phyloP scores from a whole-genome alignment of 2,113 vertebrate species.

The Megatriorchis doriae region DNA sequence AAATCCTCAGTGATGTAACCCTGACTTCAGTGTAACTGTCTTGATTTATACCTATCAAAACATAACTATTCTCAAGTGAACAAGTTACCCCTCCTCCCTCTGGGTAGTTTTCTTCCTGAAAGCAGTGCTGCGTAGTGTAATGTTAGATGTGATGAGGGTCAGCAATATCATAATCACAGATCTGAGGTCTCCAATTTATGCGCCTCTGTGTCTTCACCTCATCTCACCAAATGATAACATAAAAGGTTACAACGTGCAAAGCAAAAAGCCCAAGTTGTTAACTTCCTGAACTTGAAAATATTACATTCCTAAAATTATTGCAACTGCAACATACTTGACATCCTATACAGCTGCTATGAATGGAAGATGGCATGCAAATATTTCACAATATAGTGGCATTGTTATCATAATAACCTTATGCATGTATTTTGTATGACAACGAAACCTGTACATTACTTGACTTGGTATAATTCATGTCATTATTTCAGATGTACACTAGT shows the following conservation, averaged over 20 bases:
- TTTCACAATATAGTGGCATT: not conserved
- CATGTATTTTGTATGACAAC: not conserved
- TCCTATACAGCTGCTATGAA: conserved; percentile 41
- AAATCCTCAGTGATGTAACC: not conserved
- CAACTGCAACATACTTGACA: conserved; percentile 59
- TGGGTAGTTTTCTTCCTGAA: not conserved
- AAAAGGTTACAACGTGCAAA: conserved; percentile 66
- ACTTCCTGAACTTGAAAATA: conserved; percentile 69
- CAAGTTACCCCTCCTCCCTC: not conserved
- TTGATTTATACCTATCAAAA: conserved; percentile 6
- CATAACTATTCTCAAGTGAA: not conserved
- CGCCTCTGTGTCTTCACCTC: not conserved
- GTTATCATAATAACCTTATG: not conserved
- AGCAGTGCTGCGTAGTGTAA: not conserved
- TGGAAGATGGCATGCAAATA: conserved; percentile 47
- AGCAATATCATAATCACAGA: conserved; percentile 41
- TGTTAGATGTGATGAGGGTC: not conserved
- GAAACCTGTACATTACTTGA: conserved; percentile 55
- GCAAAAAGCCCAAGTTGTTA: conserved; percentile 67
- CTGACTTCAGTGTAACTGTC: not conserved
- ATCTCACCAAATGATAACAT: conserved; percentile 57
- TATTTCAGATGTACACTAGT: conserved; percentile 34
- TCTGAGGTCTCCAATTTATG: conserved; percentile 31
- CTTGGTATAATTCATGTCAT: conserved; percentile 28
- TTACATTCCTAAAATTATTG: conserved; percentile 54